Conservation (phyloP, 2,113 vertebrate species). For the Amia ocellicauda region DNA sequence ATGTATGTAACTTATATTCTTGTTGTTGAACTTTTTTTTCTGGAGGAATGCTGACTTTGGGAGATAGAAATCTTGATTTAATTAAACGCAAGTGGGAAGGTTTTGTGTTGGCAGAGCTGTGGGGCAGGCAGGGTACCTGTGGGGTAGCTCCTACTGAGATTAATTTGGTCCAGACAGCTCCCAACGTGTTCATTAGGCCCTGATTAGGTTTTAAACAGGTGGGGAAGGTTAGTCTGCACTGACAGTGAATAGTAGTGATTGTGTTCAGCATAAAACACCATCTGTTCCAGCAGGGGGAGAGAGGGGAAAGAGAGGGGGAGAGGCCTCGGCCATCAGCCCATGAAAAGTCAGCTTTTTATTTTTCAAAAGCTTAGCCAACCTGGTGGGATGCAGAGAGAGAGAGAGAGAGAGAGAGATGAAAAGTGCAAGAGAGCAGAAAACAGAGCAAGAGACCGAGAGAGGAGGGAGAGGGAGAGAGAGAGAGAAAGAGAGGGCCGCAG, state of each 20-base stretch:
- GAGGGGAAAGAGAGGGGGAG: constrained; percentile 38
- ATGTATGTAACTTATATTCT: not conserved
- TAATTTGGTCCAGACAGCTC: constrained; percentile 92
- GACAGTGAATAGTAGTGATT: constrained; percentile 86
- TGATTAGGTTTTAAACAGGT: constrained; percentile 86
- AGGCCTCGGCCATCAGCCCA: constrained; percentile 34
- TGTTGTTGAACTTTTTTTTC: not conserved
- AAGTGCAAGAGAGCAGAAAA: constrained; percentile 6
- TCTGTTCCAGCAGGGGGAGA: constrained; percentile 74
- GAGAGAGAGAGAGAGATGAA: too few relatives aligned
- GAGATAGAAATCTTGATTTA: constrained; percentile 59
- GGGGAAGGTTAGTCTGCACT: constrained; percentile 81
- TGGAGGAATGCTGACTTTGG: constrained; percentile 30
- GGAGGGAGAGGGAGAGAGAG: not conserved
- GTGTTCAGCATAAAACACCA: constrained; percentile 87
- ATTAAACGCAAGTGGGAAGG: constrained; percentile 62
- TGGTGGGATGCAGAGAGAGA: constrained; percentile 13
- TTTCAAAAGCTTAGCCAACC: constrained; percentile 41
- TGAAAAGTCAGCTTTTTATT: constrained; percentile 50
- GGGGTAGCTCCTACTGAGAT: constrained; percentile 83
- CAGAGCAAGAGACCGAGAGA: not conserved
- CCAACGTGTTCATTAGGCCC: constrained; percentile 86
- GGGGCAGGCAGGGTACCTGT: constrained; percentile 71
- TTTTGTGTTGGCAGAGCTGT: constrained; percentile 61
- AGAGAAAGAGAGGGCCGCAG: constrained; percentile 12